These are phyloP conservation scores for Pristionchus entomophagus DNA, from an alignment of 2,888 invertebrate genomes.

Conservation along the genomic window DNA sequence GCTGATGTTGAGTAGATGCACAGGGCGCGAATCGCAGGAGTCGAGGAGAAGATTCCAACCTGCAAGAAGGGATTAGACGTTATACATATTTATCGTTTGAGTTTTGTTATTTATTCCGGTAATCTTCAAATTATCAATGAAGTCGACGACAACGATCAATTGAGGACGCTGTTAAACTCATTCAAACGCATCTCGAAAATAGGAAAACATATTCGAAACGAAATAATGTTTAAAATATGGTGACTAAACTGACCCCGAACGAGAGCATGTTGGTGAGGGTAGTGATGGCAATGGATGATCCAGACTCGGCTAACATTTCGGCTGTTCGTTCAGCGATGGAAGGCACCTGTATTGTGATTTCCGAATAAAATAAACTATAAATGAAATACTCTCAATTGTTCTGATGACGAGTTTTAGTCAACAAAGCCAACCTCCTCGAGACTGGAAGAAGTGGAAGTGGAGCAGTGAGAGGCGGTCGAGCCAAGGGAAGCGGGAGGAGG, in stretches of 20 bases:
- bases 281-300: constrained; percentile 41
- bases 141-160: too few species aligned
- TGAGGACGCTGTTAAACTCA: background rate
- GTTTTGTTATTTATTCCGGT: too few species aligned
- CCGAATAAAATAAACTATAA: background rate
- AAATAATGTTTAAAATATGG: too few species aligned
- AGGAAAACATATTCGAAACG: too few species aligned
- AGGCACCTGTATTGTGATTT: background rate
- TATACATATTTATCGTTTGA: too few species aligned
- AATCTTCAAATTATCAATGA: too few species aligned
- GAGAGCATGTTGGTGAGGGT: constrained; percentile 43
- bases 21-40: constrained; percentile 40
- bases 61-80: background rate
- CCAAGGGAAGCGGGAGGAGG: background rate
- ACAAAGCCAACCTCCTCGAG: constrained; percentile 27
- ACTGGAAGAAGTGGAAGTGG: constrained; percentile 3
- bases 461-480: constrained; percentile 6
- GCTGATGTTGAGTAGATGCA: constrained; percentile 39
- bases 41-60: constrained; percentile 45
- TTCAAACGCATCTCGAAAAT: background rate
- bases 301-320: constrained; percentile 40
- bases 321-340: constrained; percentile 24
- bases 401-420: background rate
- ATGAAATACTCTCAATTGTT: background rate
- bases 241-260: constrained; percentile 41